Percentiles rank a stretch among this genome's conserved stretches.
Evolutionary conservation across 2,797 vertebrate genomes (phyloP).

Genomic region (Poecile montanus): DNA sequence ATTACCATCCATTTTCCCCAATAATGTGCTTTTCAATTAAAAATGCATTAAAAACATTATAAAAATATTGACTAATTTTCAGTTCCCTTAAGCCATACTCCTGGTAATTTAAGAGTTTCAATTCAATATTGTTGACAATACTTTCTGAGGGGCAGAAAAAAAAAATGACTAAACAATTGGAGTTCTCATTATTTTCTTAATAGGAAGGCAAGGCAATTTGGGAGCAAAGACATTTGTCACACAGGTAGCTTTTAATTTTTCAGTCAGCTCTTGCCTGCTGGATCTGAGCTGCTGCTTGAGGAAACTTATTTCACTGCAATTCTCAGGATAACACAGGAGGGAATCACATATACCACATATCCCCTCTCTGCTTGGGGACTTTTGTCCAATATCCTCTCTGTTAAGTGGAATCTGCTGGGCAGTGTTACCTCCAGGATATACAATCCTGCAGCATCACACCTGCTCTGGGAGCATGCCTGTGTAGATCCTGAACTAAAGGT

Average conservation of each 20-base stretch:
- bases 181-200: slow-evolving; percentile 57
- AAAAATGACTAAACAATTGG: slow-evolving; percentile 13
- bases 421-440: background rate
- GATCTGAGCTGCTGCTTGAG: background rate
- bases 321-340: background rate
- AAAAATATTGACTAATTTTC: slow-evolving; percentile 58
- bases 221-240: slow-evolving; percentile 41
- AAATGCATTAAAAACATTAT: slow-evolving; percentile 46
- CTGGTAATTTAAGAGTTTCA: slow-evolving; percentile 45
- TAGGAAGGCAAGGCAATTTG: slow-evolving; percentile 38
- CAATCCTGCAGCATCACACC: background rate
- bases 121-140: slow-evolving; percentile 14
- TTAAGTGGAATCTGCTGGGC: background rate
- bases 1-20: slow-evolving; percentile 29
- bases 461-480: background rate
- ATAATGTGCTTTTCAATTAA: slow-evolving; percentile 60
- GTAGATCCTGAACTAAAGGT: background rate
- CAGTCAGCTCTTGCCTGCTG: background rate
- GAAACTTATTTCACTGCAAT: background rate
- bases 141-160: background rate
- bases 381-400: background rate
- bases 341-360: background rate
- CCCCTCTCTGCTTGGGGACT: background rate
- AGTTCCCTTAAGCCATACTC: slow-evolving; percentile 30
- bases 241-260: slow-evolving; percentile 50